phyloP scores from a whole-genome alignment of 2,113 vertebrate genomes.

The Bos indicus region DNA sequence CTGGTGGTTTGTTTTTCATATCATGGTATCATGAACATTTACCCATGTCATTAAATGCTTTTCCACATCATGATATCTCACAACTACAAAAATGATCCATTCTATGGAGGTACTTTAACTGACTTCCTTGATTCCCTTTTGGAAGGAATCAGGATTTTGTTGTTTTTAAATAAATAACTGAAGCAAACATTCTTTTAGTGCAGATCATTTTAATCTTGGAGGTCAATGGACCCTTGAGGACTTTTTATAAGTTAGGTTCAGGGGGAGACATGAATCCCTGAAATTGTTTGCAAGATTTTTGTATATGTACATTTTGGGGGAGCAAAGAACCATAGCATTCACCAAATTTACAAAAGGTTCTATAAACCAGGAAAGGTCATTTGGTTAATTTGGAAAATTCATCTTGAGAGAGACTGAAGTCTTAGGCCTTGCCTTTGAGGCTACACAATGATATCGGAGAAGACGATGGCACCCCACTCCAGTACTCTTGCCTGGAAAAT shows the following conservation, averaged over 20 bases:
- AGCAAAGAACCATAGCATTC: not conserved
- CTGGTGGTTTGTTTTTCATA: not conserved
- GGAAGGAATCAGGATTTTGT: not conserved
- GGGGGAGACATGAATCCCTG: not conserved
- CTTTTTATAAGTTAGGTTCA: not conserved
- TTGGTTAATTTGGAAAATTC: not conserved
- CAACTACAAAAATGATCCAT: not conserved
- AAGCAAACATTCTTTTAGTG: not conserved
- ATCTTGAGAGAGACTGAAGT: not conserved
- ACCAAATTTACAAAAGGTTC: not conserved
- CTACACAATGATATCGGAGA: too few relatives aligned
- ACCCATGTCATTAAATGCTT: not conserved
- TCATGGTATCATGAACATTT: not conserved
- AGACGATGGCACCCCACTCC: too few relatives aligned
- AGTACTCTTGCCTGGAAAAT: too few relatives aligned
- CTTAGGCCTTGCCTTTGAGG: not conserved
- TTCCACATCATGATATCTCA: not conserved
- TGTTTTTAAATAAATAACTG: not conserved
- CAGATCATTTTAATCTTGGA: not conserved
- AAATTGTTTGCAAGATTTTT: not conserved
- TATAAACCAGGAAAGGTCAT: not conserved
- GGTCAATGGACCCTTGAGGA: not conserved
- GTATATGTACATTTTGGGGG: not conserved
- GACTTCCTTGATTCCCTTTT: not conserved
- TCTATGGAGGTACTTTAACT: not conserved